Base-by-base conservation (phyloP, 2,797 vertebrate genomes). In the Acomys russatus region DNA sequence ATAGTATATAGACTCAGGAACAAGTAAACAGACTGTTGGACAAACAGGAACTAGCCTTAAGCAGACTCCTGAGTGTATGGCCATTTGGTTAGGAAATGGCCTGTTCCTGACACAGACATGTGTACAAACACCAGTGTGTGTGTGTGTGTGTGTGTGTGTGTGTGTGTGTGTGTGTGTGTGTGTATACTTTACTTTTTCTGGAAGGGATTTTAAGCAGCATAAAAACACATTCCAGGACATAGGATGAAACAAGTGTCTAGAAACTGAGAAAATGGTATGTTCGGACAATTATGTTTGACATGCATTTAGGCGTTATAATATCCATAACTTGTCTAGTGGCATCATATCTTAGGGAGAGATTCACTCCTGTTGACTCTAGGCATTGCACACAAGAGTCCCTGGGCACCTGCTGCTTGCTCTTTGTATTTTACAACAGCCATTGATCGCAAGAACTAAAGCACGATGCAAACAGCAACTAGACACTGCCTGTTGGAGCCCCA, bases 371-470 rank as follows among this genome's bases (percentile, higher is more conserved):
- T 94, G 85, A 66, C 66, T 88, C 77, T 85, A 68, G 68, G 54
- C 4, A 11, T 87, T 88, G 74, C 63, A 92, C 61, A 54, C 44
- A 88, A 82, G 86, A 82, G 93, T 77, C 78, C 51, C 10, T 10
- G 23, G 7, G 33, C 59, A 49, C 23, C 38, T 91, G 77, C 61
- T 92, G 74, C 92, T 89, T 76, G 79, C 71, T 80, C 56, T 11
- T 1, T 14, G 25, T 88, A 88, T 76, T 90, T 82, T 83, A 22
- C 44, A 74, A 61, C 28, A 92, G 88, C 76, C 74, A 95, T 96
- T 94, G 96, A 94, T 76, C 88, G 79, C 49, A 88, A 92, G 59
- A 85, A 93, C 80, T 94, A 73, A 97, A 93, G 89, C 54, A 85
- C 85, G 80, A 92, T 80, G 54, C 68, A 93, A 79, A 68, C 80